These are phyloP conservation scores for Graphium colonna DNA, from an alignment of 2,888 invertebrate species.

Conservation along the genomic window DNA sequence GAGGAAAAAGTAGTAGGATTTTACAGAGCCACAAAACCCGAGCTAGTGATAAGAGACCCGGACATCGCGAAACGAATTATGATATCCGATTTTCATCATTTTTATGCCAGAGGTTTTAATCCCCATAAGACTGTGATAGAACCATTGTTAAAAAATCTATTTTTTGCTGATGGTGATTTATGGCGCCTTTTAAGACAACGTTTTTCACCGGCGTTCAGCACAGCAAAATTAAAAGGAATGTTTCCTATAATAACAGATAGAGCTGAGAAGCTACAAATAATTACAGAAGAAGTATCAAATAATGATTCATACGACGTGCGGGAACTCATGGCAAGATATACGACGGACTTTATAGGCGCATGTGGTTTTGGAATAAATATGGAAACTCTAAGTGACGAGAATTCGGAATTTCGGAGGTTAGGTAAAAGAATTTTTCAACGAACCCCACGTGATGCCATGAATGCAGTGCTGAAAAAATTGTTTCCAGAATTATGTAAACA, in stretches of 20 bases:
- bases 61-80: slow-evolving; percentile 51
- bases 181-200: slow-evolving; percentile 63
- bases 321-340: slow-evolving; percentile 68
- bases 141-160: no score
- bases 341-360: slow-evolving; percentile 25
- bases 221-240: slow-evolving; percentile 65
- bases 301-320: slow-evolving; percentile 55
- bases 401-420: slow-evolving; percentile 59
- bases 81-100: slow-evolving; percentile 55
- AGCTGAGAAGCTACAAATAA: slow-evolving; percentile 55
- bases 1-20: no score
- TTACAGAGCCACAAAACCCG: slow-evolving; percentile 51
- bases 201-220: slow-evolving; percentile 64
- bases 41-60: slow-evolving; percentile 60
- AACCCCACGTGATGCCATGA: slow-evolving; percentile 46
- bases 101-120: slow-evolving; percentile 56
- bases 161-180: slow-evolving; percentile 63
- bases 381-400: slow-evolving; percentile 56
- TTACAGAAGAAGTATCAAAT: slow-evolving; percentile 47
- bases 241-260: slow-evolving; percentile 62
- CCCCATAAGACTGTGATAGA: slow-evolving; percentile 55
- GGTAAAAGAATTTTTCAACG: slow-evolving; percentile 61
- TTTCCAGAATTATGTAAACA: slow-evolving; percentile 61
- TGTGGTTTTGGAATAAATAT: slow-evolving; percentile 39
- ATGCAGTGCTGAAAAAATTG: slow-evolving; percentile 47